Percentiles rank a stretch among this genome's conserved stretches.
These are phyloP conservation scores for Macrosoma leucophasiata DNA, from an alignment of 2,888 invertebrate genomes.

Conservation along the genomic window DNA sequence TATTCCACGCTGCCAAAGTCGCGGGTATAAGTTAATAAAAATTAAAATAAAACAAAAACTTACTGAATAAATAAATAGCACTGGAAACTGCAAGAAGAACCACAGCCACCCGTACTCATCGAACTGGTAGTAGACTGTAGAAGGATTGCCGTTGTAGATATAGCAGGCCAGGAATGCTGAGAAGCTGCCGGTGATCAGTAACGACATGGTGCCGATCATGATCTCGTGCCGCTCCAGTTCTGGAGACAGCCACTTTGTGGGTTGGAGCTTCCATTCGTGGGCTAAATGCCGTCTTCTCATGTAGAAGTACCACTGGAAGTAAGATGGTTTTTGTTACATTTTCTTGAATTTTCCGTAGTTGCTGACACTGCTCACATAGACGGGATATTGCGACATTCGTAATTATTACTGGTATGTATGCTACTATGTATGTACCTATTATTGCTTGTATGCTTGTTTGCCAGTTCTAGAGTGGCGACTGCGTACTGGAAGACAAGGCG, in stretches of 20 bases:
- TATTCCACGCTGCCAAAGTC: too few relatives aligned
- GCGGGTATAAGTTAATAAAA: constrained; percentile 5
- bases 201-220: constrained; percentile 75
- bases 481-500: too few relatives aligned
- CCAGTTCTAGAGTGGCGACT: too few relatives aligned
- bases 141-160: constrained; percentile 80
- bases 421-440: too few relatives aligned
- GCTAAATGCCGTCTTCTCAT: constrained; percentile 75
- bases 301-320: constrained; percentile 83
- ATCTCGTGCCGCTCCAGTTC: constrained; percentile 83
- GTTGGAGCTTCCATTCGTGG: constrained; percentile 84
- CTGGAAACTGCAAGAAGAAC: constrained; percentile 79
- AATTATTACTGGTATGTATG: too few relatives aligned
- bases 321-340: too few relatives aligned
- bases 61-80: constrained; percentile 79
- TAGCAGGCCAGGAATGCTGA: constrained; percentile 80
- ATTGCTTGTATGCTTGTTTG: too few relatives aligned
- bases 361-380: too few relatives aligned
- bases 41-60: constrained; percentile 30
- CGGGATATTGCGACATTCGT: too few relatives aligned
- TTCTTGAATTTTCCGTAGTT: too few relatives aligned
- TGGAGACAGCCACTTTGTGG: constrained; percentile 79
- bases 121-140: constrained; percentile 78
- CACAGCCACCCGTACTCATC: constrained; percentile 79
- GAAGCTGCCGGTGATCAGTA: constrained; percentile 70